phyloP scores from a whole-genome alignment of 2,797 vertebrate genomes.

The Austrolebias charrua region DNA sequence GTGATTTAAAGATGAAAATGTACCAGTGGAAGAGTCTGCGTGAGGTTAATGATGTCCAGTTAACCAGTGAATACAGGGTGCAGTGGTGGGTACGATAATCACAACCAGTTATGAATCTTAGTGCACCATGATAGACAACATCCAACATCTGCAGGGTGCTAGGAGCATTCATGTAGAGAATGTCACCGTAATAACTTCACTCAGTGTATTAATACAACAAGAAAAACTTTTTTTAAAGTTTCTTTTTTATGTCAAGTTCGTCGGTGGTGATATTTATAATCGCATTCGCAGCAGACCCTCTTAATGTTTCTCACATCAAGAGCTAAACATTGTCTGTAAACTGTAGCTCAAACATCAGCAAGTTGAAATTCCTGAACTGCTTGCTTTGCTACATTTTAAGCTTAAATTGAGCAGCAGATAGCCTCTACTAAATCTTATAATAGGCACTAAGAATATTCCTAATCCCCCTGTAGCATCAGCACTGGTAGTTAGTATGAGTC shows the following conservation, averaged over 20 bases:
- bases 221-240: no score
- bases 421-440: slow-evolving; percentile 33
- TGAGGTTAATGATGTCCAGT: no score
- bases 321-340: slow-evolving; percentile 30
- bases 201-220: neutral
- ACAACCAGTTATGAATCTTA: no score
- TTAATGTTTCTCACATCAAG: slow-evolving; percentile 20
- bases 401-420: slow-evolving; percentile 43
- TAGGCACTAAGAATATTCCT: slow-evolving; percentile 14
- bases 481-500: slow-evolving; percentile 18
- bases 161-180: no score
- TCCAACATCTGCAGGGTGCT: no score
- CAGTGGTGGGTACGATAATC: no score
- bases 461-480: slow-evolving; percentile 15
- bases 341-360: slow-evolving; percentile 21
- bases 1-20: no score
- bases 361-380: slow-evolving; percentile 21
- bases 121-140: no score
- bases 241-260: neutral
- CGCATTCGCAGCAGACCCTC: neutral
- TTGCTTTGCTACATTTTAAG: slow-evolving; percentile 23
- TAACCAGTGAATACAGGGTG: no score
- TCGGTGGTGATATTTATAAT: neutral
- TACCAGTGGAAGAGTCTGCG: no score
- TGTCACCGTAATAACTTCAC: no score